These are phyloP conservation scores for Microtus richardsoni DNA, from an alignment of 2,113 vertebrate species.

Conservation along the genomic window DNA sequence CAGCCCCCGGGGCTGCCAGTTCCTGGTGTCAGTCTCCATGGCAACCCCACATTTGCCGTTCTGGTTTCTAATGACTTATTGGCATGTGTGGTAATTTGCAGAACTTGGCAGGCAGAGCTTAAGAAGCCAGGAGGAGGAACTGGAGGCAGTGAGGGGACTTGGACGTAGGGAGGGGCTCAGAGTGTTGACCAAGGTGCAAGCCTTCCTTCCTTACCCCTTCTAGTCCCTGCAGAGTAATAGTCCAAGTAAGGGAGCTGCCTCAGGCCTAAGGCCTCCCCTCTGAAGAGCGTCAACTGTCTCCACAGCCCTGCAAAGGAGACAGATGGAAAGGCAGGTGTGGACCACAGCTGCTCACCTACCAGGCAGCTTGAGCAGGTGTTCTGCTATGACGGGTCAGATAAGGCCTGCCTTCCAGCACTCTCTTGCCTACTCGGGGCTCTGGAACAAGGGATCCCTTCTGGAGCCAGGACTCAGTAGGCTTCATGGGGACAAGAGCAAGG, in stretches of 20 bases:
- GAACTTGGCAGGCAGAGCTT: conserved; percentile 71
- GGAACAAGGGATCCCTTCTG: background rate
- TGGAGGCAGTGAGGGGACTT: background rate
- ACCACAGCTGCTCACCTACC: conserved; percentile 73
- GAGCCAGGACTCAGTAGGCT: background rate
- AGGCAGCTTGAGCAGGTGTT: background rate
- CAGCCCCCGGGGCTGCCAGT: conserved; percentile 64
- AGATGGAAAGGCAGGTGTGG: conserved; percentile 74
- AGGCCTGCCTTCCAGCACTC: background rate
- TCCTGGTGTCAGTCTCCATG: conserved; percentile 73
- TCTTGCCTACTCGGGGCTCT: background rate
- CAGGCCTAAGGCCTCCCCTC: background rate
- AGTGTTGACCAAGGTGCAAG: background rate
- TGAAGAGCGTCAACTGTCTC: background rate
- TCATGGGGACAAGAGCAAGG: background rate
- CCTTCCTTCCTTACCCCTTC: background rate
- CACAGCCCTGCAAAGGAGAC: conserved; percentile 27
- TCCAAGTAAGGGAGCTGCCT: background rate
- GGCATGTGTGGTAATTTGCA: conserved; percentile 81
- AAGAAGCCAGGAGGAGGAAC: background rate
- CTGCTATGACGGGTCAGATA: background rate
- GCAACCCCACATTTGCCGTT: conserved; percentile 75
- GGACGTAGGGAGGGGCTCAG: background rate
- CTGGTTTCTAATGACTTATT: conserved; percentile 84
- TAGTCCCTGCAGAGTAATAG: background rate